These are phyloP conservation scores for Eptatretus atami DNA, from an alignment of 2,797 vertebrate species.

Conservation along the genomic window DNA sequence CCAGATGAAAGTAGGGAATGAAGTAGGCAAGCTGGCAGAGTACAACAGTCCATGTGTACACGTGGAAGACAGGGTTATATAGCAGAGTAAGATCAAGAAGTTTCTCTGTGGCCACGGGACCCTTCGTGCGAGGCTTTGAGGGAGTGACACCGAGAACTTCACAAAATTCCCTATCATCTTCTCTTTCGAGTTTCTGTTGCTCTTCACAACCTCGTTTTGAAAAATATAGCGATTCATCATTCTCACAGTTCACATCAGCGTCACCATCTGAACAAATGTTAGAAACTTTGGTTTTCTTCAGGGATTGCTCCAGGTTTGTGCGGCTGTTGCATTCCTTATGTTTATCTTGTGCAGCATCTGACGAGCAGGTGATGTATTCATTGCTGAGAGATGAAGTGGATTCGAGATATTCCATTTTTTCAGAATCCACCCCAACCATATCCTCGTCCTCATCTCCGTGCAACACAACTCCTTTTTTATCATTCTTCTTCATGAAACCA, in stretches of 20 bases:
- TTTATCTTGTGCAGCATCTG: not conserved
- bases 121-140: not conserved
- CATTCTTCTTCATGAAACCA: not conserved
- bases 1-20: constrained; percentile 52
- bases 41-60: constrained; percentile 59
- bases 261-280: not conserved
- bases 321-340: not conserved
- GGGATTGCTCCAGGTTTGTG: too few relatives aligned
- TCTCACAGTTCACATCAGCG: not conserved
- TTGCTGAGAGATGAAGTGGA: too few relatives aligned
- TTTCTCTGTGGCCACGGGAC: constrained; percentile 14
- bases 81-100: constrained; percentile 38
- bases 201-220: too few relatives aligned
- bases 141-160: not conserved
- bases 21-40: constrained; percentile 70
- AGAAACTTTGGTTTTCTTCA: too few relatives aligned
- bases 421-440: not conserved
- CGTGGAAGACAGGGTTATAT: constrained; percentile 46
- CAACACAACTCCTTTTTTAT: not conserved
- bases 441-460: not conserved
- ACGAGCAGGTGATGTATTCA: not conserved
- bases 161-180: not conserved
- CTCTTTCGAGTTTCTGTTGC: too few relatives aligned
- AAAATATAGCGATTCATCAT: not conserved
- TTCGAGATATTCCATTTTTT: too few relatives aligned